Evolutionary conservation across 2,888 invertebrate species (phyloP).

Genomic region (Chymomyza caudatula): DNA sequence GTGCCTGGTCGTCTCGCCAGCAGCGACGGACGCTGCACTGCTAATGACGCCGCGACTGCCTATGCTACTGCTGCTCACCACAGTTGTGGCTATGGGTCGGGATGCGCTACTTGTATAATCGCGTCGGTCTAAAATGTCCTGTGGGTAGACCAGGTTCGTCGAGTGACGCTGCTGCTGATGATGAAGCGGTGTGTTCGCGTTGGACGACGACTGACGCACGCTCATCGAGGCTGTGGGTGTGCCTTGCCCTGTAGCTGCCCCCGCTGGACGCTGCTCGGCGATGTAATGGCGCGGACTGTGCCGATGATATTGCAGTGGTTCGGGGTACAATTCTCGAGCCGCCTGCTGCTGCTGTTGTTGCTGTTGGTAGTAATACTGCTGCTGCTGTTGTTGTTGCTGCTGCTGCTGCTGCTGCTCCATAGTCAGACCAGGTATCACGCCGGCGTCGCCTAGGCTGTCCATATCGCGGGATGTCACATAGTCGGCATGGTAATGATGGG

Average conservation of each 20-base stretch:
- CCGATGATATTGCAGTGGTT: conserved; percentile 74
- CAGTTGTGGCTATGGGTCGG: conserved; percentile 65
- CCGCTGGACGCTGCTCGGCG: conserved; percentile 71
- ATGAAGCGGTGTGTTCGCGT: conserved; percentile 69
- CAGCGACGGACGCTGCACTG: conserved; percentile 18
- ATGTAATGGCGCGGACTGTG: conserved; percentile 77
- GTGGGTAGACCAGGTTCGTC: conserved; percentile 75
- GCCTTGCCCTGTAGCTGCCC: conserved; percentile 41
- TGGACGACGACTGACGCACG: conserved; percentile 61
- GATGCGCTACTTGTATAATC: conserved; percentile 72
- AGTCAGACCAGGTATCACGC: conserved; percentile 55
- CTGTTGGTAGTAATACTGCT: conserved; percentile 23
- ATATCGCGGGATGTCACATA: conserved; percentile 54
- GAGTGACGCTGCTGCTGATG: conserved; percentile 56
- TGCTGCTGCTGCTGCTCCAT: conserved; percentile 19
- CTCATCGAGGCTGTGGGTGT: conserved; percentile 54
- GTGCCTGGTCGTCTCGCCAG: conserved; percentile 51
- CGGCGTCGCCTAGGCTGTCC: conserved; percentile 39
- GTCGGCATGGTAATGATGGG: conserved; percentile 60
- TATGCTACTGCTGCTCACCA: conserved; percentile 48
- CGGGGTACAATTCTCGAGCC: conserved; percentile 70
- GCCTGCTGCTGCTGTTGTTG: conserved; percentile 33
- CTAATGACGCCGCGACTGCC: conserved; percentile 39
- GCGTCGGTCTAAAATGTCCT: conserved; percentile 78
- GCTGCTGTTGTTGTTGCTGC: conserved; percentile 7